Evolutionary conservation across 2,888 invertebrate species (phyloP).

Genomic region (Dichetophora obliterata): DNA sequence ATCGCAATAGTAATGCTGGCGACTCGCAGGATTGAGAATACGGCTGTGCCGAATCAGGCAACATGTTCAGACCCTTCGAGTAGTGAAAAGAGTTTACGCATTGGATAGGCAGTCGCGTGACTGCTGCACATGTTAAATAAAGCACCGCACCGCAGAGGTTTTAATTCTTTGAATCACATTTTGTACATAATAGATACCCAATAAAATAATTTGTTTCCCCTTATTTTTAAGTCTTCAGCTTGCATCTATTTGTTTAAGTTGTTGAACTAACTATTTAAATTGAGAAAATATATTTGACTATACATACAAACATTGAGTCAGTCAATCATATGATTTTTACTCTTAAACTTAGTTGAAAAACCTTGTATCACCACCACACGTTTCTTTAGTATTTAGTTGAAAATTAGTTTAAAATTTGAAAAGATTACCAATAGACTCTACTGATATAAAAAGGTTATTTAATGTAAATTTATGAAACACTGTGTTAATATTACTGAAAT

Average conservation of each 20-base stretch:
- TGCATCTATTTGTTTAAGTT: no score
- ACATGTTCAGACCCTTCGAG: conserved; percentile 61
- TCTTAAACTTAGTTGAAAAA: neutral
- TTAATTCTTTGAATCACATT: neutral
- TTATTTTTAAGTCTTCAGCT: neutral
- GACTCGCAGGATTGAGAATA: conserved; percentile 69
- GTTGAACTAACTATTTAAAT: no score
- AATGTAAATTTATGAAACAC: conserved; percentile 29
- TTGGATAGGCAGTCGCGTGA: conserved; percentile 14
- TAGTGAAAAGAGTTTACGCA: conserved; percentile 49
- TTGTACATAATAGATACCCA: neutral
- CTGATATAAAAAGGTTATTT: neutral
- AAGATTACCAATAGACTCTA: neutral
- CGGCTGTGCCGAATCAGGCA: conserved; percentile 48
- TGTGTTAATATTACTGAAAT: conserved; percentile 33
- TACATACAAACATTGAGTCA: no score
- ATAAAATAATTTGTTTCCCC: neutral
- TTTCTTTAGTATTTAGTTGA: neutral
- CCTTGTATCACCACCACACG: neutral
- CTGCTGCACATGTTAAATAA: conserved; percentile 19
- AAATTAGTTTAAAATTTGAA: neutral
- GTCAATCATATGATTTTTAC: no score
- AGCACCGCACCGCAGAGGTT: conserved; percentile 6
- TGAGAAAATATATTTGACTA: no score
- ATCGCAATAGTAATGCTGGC: conserved; percentile 67